Conservation (phyloP, 2,797 vertebrate genomes). For the Calcarius lapponicus region DNA sequence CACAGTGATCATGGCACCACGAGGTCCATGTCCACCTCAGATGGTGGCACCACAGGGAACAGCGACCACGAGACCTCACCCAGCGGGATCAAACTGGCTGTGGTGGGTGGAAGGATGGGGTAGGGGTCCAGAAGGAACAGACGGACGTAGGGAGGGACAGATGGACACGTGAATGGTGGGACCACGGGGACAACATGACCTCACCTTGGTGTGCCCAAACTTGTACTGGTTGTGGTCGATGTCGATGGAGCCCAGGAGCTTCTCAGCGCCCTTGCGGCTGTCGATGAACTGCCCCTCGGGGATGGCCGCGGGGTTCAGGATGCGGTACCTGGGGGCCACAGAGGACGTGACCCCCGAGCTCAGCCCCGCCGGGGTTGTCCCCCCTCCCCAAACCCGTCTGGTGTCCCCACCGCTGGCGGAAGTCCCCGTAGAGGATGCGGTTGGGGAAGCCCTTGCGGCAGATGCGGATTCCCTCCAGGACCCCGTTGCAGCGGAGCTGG, state of each 20-base stretch:
- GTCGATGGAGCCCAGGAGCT: constrained; percentile 2
- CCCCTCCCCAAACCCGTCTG: rapidly evolving
- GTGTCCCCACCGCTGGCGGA: constrained; percentile 82
- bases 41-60: not conserved
- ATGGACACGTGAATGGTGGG: no score
- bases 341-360: rapidly evolving
- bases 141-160: no score
- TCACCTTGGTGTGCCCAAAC: constrained; percentile 36
- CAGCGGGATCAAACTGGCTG: not conserved
- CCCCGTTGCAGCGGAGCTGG: constrained; percentile 90
- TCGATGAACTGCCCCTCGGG: constrained; percentile 31
- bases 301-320: not conserved
- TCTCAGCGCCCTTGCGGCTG: constrained; percentile 27
- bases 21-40: no score
- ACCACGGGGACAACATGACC: rapidly evolving
- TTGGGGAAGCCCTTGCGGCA: constrained; percentile 92
- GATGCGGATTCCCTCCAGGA: constrained; percentile 90
- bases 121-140: not conserved
- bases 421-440: constrained; percentile 88
- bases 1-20: no score
- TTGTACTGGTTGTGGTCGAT: constrained; percentile 23
- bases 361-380: rapidly evolving
- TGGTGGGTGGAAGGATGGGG: not conserved
- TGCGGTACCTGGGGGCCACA: not conserved
- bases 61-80: rapidly evolving